Conservation (phyloP, 2,797 vertebrate genomes). For the Mycteria americana region DNA sequence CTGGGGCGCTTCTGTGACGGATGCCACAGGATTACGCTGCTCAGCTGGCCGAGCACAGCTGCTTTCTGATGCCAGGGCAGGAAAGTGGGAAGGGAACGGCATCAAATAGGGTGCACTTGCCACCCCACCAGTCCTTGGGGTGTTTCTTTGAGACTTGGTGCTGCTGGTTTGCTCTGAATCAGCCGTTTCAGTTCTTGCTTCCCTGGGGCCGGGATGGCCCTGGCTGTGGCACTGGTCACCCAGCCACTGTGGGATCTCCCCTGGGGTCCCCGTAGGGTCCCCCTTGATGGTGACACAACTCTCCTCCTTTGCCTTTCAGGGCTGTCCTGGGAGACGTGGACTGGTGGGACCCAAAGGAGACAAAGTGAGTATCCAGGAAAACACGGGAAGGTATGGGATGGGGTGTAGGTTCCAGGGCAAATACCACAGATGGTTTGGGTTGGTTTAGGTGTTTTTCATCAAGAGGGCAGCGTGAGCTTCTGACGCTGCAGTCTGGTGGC, state of each 20-base stretch:
- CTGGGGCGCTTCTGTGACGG: not conserved
- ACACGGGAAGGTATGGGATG: fast-evolving
- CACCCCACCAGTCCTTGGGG: not conserved
- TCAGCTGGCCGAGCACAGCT: not conserved
- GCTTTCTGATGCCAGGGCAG: not conserved
- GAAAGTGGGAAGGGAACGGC: not conserved
- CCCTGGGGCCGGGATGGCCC: not conserved
- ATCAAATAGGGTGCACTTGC: not conserved
- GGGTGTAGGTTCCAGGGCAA: not conserved
- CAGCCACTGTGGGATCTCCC: not conserved
- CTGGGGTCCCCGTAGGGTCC: too few relatives aligned
- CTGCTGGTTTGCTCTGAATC: not conserved
- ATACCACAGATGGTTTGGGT: fast-evolving
- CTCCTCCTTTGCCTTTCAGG: constrained; percentile 70
- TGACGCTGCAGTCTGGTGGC: not conserved
- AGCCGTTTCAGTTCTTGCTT: not conserved
- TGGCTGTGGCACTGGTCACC: not conserved
- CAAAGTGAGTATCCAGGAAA: constrained; percentile 75
- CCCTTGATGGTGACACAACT: not conserved
- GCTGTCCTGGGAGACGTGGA: constrained; percentile 81
- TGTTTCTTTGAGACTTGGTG: not conserved
- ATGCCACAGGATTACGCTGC: fast-evolving
- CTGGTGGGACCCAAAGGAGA: constrained; percentile 85
- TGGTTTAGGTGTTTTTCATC: not conserved
- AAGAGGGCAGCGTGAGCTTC: not conserved